Percentiles rank a stretch among this genome's conserved stretches.
Conservation (phyloP, 2,888 invertebrate species). For the Cheilosia variabilis region DNA sequence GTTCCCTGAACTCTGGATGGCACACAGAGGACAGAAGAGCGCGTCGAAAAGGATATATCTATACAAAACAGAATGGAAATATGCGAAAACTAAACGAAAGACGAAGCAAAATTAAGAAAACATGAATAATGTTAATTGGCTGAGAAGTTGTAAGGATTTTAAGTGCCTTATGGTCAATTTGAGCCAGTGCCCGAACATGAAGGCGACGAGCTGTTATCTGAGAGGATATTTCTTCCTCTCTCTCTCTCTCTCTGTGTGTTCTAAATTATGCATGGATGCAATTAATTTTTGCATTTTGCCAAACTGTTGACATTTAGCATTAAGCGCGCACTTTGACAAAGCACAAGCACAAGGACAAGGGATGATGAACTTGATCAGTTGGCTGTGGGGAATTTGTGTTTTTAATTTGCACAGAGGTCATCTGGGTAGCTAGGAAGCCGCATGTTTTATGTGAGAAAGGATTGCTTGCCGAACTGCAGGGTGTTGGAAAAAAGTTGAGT, state of each 20-base stretch:
- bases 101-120: conserved; percentile 55
- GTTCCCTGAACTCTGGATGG: conserved; percentile 2
- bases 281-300: conserved; percentile 60
- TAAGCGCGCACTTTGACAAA: conserved; percentile 10
- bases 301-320: conserved; percentile 60
- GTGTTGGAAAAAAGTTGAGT: too few relatives aligned
- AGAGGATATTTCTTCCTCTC: too few relatives aligned
- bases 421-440: too few relatives aligned
- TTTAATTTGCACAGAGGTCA: too few relatives aligned
- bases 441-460: too few relatives aligned
- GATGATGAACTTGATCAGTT: too few relatives aligned
- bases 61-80: conserved; percentile 5
- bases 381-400: too few relatives aligned
- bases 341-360: too few relatives aligned
- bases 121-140: conserved; percentile 75
- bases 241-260: background rate
- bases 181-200: conserved; percentile 50
- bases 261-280: conserved; percentile 62
- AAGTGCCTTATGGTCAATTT: conserved; percentile 74
- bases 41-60: background rate
- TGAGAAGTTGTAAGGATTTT: conserved; percentile 72
- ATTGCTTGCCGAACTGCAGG: too few relatives aligned
- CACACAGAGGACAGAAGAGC: conserved; percentile 12
- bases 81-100: background rate
- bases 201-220: conserved; percentile 48